These are phyloP conservation scores for Halocaridina rubra DNA, from an alignment of 2,888 invertebrate species.

Conservation along the genomic window DNA sequence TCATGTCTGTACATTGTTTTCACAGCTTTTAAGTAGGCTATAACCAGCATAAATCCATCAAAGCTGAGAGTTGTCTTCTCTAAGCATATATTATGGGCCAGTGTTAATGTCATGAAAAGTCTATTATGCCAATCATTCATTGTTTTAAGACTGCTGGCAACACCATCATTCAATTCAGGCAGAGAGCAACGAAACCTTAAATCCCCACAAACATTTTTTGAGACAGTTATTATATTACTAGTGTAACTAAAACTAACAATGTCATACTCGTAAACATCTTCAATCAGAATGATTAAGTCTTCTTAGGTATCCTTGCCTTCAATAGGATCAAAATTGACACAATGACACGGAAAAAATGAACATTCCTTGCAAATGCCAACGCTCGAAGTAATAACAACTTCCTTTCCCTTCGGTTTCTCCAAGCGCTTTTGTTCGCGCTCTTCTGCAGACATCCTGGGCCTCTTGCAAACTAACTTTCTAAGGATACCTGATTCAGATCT, in stretches of 20 bases:
- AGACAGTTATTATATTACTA: not conserved
- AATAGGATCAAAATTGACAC: not conserved
- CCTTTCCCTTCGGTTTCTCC: constrained; percentile 24
- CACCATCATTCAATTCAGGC: not conserved
- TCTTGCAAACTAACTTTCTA: not conserved
- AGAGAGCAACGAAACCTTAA: constrained; percentile 11
- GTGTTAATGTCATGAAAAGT: not conserved
- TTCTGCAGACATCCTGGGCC: not conserved
- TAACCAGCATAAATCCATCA: not conserved
- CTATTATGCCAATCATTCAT: no score
- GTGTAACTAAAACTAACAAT: constrained; percentile 14
- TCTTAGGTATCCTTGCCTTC: not conserved
- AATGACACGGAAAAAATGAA: constrained; percentile 1
- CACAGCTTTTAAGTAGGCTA: not conserved
- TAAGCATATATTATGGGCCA: not conserved
- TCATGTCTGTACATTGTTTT: not conserved
- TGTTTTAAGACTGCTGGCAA: not conserved
- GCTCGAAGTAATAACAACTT: constrained; percentile 24
- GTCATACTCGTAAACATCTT: constrained; percentile 10
- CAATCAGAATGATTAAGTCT: not conserved
- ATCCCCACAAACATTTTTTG: constrained; percentile 31
- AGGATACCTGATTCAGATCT: not conserved
- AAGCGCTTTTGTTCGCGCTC: not conserved
- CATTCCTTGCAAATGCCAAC: not conserved
- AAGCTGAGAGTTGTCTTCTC: not conserved